Evolutionary conservation across 2,888 invertebrate genomes (phyloP).

Genomic region (Griposia aprilina): DNA sequence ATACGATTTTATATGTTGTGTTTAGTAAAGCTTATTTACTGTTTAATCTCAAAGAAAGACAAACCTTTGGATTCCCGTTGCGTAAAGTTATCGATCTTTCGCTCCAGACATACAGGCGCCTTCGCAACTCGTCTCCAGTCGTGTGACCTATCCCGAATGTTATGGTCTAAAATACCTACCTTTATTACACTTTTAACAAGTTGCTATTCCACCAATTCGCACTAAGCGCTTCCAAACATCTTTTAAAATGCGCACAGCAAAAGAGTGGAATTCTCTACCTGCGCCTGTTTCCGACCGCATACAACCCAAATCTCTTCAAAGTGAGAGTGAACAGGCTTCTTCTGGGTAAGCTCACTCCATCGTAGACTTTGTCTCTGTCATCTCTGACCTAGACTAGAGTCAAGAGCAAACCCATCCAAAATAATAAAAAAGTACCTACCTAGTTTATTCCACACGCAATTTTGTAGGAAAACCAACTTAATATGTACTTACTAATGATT

Average conservation of each 20-base stretch:
- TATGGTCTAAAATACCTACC: neutral
- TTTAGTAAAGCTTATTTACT: neutral
- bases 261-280: too few species aligned
- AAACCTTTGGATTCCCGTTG: neutral
- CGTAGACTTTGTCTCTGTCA: too few species aligned
- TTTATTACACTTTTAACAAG: neutral
- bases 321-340: too few species aligned
- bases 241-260: too few species aligned
- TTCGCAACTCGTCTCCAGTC: neutral
- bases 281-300: too few species aligned
- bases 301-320: too few species aligned
- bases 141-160: slow-evolving; percentile 12
- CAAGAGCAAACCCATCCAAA: too few species aligned
- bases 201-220: too few species aligned
- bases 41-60: slow-evolving; percentile 3
- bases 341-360: too few species aligned
- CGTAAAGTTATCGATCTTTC: slow-evolving; percentile 45
- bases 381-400: too few species aligned
- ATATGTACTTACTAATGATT: neutral
- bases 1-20: neutral
- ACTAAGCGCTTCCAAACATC: too few species aligned
- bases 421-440: too few species aligned
- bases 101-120: slow-evolving; percentile 55
- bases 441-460: neutral
- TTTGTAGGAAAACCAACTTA: neutral